Evolutionary conservation across 2,797 vertebrate genomes (phyloP), one percentile per base, ranked within the genome.

Genomic region (Pogonophryne albipinna): DNA sequence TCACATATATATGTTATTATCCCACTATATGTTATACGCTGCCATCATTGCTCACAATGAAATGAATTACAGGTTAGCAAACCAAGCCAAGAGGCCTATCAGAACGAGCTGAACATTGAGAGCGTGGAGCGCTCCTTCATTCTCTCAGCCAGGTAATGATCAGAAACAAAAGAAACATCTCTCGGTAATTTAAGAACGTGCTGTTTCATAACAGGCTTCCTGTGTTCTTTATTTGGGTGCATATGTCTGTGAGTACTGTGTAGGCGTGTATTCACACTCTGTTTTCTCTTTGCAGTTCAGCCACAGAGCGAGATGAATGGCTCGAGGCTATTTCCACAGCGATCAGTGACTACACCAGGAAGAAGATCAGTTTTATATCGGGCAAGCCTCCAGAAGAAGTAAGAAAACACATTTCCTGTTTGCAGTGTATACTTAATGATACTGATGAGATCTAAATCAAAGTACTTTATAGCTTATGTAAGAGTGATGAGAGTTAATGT

Each of bases 111-210:
- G 80, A 98, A 96, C 89, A 98, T 99, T 63, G 97, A 98, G 94
- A 99, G 98, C 0, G 97, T 99, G 68, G 97, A 99, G 82, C 97
- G 97, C 60, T 99, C 98, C 78, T 99, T 99, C 80, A 99, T 97
- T 82, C 96, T 99, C 63, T 99, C 97, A 76, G 97, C 97, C 0
- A 98, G 96, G 98, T 99, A 85, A 88, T 74, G 38, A 64, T 49
- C 55, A 44, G 8, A 46, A 66, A 79, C 50, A 19, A 66, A 68
- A 64, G 10, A 27, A 11, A n/a, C 34, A 10, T 47, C 4, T 70
- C 34, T 27, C 61, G 34, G 27, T 67, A 31, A 49, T 70, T 55
- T 20, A 12, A 63, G n/a, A 52, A 45, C n/a, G 3, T 51, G 11
- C 42, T 49, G 11, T 61, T 76, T 70, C 9, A 14, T 20, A 66